Evolutionary conservation across 2,113 vertebrate species (phyloP).

Genomic region (Leucoraja erinaceus): DNA sequence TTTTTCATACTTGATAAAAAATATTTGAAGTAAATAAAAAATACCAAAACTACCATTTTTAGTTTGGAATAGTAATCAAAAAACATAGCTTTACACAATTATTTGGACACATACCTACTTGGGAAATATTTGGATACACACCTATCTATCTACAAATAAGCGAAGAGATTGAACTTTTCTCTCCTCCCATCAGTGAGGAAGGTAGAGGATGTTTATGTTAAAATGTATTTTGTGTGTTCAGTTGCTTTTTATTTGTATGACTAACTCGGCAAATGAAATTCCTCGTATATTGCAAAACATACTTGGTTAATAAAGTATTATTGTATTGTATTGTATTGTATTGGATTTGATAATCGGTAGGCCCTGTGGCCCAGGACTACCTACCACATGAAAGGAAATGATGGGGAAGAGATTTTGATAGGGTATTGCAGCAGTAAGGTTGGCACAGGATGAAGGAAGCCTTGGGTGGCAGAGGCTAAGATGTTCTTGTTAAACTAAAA

Average conservation of each 20-base stretch:
- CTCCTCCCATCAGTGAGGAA: too few relatives aligned
- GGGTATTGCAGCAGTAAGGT: background rate
- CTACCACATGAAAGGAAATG: background rate
- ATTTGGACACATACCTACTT: background rate
- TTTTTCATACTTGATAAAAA: background rate
- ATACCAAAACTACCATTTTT: background rate
- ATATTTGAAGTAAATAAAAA: background rate
- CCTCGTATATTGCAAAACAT: too few relatives aligned
- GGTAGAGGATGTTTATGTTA: too few relatives aligned
- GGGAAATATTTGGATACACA: too few relatives aligned
- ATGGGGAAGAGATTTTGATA: background rate
- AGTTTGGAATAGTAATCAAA: background rate
- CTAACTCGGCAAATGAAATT: too few relatives aligned
- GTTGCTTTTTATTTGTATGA: too few relatives aligned
- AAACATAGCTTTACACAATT: background rate
- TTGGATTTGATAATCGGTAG: too few relatives aligned
- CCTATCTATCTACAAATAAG: too few relatives aligned
- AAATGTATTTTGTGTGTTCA: too few relatives aligned
- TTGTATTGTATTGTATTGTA: too few relatives aligned
- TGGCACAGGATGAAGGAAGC: background rate
- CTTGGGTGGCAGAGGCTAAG: background rate
- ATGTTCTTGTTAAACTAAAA: background rate
- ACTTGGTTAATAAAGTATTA: too few relatives aligned
- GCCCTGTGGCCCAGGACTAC: background rate
- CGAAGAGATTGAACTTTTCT: too few relatives aligned